Conservation (phyloP, 2,888 invertebrate species). For the Luperina testacea region DNA sequence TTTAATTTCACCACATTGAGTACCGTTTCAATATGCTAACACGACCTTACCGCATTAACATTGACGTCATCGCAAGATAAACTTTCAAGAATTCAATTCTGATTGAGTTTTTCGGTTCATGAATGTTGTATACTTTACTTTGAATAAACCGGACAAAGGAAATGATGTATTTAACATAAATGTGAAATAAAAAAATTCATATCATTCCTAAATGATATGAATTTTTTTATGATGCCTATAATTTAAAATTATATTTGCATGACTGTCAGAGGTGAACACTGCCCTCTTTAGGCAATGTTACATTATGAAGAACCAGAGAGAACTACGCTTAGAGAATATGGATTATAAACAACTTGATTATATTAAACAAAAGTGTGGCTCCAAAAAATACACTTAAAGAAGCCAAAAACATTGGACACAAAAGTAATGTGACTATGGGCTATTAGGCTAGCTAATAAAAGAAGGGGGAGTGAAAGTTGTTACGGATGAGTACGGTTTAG, state of each 20-base stretch:
- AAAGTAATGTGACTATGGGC: slow-evolving; percentile 62
- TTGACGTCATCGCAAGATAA: slow-evolving; percentile 30
- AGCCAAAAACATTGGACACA: slow-evolving; percentile 33
- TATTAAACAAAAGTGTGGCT: neutral
- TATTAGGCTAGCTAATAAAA: slow-evolving; percentile 65
- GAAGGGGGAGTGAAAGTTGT: slow-evolving; percentile 58
- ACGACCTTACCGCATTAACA: slow-evolving; percentile 11
- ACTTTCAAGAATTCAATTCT: slow-evolving; percentile 35
- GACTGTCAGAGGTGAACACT: neutral
- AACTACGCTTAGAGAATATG: too few relatives aligned
- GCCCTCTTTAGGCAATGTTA: neutral
- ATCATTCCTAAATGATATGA: neutral
- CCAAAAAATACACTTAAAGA: slow-evolving; percentile 8
- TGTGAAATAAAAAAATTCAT: neutral
- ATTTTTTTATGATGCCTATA: neutral
- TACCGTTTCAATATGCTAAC: slow-evolving; percentile 23
- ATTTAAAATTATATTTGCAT: neutral
- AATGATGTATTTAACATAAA: neutral
- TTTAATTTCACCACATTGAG: slow-evolving; percentile 2
- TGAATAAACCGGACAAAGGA: neutral
- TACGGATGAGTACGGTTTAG: slow-evolving; percentile 52
- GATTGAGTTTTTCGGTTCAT: slow-evolving; percentile 35
- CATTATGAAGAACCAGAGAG: neutral
- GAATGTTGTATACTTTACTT: slow-evolving; percentile 29
- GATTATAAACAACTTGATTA: neutral